Evolutionary conservation across 2,113 vertebrate species (phyloP).

Genomic region (Myiopsitta monachus): DNA sequence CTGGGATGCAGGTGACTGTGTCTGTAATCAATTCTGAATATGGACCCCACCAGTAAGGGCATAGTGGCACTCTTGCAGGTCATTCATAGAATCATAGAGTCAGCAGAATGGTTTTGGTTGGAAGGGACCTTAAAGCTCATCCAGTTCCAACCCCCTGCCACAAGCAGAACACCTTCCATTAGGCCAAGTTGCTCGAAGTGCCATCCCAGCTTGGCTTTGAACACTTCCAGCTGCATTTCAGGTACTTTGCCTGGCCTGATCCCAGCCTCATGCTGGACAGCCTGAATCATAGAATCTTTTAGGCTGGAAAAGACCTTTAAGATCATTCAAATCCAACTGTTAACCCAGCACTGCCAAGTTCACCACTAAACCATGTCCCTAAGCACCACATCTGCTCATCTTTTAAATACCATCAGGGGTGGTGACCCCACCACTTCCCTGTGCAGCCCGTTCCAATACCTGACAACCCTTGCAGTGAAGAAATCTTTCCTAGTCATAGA

Average conservation of each 20-base stretch:
- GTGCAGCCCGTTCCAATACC: neutral
- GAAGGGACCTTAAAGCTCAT: neutral
- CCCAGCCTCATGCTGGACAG: neutral
- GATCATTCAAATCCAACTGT: neutral
- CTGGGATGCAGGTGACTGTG: neutral
- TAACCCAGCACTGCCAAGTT: neutral
- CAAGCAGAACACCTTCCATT: neutral
- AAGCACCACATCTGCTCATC: neutral
- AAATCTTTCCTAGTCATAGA: neutral
- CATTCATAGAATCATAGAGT: neutral
- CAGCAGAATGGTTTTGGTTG: neutral
- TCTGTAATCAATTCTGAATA: rapidly evolving
- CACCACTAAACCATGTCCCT: neutral
- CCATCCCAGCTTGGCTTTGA: neutral
- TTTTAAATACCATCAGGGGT: neutral
- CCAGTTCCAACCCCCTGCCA: neutral
- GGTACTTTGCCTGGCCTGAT: neutral
- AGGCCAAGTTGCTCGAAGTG: neutral
- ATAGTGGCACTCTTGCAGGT: neutral
- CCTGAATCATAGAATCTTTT: neutral
- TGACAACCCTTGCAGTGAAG: neutral
- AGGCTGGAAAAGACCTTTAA: neutral
- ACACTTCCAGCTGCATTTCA: neutral
- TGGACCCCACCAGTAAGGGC: neutral
- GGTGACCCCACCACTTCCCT: neutral